A percentile compares a stretch with the other conserved stretches of the same genome.
Evolutionary conservation across 1,140 invertebrate species (phyloP).

Genomic region (Metopolophium dirhodum): DNA sequence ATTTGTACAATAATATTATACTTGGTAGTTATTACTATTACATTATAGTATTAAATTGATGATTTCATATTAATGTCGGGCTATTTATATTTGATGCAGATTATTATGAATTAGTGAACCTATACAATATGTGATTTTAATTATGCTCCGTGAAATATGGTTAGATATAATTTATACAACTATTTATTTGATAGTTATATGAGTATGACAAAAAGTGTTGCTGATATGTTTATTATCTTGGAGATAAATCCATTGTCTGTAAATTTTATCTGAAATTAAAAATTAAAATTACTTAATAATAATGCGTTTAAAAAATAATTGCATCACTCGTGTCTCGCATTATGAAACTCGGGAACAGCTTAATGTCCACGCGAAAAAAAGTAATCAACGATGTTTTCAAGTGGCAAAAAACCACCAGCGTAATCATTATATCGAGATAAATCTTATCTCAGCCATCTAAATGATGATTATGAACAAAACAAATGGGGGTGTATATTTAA

Average conservation of each 20-base stretch:
- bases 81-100: background rate
- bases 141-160: background rate
- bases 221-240: background rate
- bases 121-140: background rate
- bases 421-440: background rate
- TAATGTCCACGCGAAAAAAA: background rate
- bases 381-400: constrained; percentile 1
- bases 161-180: background rate
- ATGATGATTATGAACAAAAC: constrained; percentile 3
- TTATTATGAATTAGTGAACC: background rate
- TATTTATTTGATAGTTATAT: background rate
- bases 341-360: background rate
- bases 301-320: background rate
- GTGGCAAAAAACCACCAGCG: background rate
- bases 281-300: background rate
- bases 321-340: background rate
- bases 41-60: background rate
- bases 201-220: background rate
- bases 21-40: background rate
- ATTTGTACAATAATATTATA: background rate
- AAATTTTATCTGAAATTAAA: background rate
- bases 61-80: background rate
- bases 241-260: background rate
- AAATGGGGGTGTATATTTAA: background rate
- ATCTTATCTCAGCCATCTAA: background rate